phyloP scores from a whole-genome alignment of 2,797 vertebrate genomes.

The Tachyglossus aculeatus region DNA sequence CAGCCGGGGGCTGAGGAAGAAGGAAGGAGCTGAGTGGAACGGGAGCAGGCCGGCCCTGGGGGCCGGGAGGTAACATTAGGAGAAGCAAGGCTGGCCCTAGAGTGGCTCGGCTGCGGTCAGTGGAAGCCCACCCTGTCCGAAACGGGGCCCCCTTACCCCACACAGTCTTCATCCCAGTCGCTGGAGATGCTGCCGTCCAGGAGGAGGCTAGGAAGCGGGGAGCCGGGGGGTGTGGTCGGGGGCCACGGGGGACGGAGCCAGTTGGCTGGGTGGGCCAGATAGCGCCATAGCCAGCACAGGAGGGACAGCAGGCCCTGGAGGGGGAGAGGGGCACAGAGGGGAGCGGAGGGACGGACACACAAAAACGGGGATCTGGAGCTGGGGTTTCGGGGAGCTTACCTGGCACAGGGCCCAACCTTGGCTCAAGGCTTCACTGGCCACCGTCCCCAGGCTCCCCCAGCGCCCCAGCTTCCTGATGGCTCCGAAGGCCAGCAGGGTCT shows the following conservation, averaged over 20 bases:
- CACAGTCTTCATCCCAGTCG: conserved; percentile 68
- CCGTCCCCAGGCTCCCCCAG: conserved; percentile 64
- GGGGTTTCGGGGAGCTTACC: conserved; percentile 30
- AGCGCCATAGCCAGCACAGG: conserved; percentile 57
- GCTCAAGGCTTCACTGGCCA: conserved; percentile 50
- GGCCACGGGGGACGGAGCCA: conserved; percentile 61
- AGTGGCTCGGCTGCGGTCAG: no score
- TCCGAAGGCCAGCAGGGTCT: conserved; percentile 71
- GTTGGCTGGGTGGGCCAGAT: conserved; percentile 49
- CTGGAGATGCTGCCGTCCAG: conserved; percentile 69
- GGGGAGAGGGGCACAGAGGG: background rate
- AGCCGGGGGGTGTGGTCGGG: conserved; percentile 78
- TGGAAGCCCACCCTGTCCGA: background rate
- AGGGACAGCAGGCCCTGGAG: conserved; percentile 51
- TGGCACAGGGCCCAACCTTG: conserved; percentile 55
- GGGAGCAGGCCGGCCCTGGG: background rate
- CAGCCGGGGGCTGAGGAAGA: conserved; percentile 7
- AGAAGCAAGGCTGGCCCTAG: background rate
- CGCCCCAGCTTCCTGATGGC: conserved; percentile 48
- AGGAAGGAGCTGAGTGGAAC: background rate
- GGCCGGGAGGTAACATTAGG: background rate
- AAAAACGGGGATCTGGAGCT: background rate
- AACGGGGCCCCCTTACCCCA: conserved; percentile 25
- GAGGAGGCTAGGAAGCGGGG: conserved; percentile 61
- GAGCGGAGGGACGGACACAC: background rate